These are phyloP conservation scores for Haliclona indistincta DNA, from an alignment of 37 sponge, comb jelly and placozoan genomes.

Conservation along the genomic window DNA sequence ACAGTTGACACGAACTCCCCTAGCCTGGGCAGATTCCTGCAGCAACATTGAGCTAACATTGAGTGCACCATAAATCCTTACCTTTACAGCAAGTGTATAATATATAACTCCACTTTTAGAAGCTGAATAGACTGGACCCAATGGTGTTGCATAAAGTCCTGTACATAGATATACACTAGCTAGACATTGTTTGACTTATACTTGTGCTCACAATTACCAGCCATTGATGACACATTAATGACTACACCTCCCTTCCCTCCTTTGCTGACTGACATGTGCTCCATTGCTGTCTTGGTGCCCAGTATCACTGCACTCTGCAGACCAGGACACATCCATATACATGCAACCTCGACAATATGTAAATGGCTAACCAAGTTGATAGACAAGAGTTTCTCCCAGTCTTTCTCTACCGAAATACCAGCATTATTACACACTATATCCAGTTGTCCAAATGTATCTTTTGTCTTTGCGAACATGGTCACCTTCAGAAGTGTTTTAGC, in stretches of 20 bases:
- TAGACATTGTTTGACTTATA: neutral
- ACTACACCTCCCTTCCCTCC: conserved; percentile 58
- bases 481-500: too few species aligned
- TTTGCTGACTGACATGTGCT: conserved; percentile 82
- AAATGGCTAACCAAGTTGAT: conserved; percentile 33
- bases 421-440: conserved; percentile 58
- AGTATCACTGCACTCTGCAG: conserved; percentile 57
- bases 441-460: conserved; percentile 23
- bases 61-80: too few species aligned
- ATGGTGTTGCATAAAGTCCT: conserved; percentile 51
- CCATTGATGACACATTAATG: conserved; percentile 78
- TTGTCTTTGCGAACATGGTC: conserved; percentile 6
- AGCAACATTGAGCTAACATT: too few species aligned
- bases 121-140: conserved; percentile 62
- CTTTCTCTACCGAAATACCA: conserved; percentile 22
- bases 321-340: neutral
- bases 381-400: conserved; percentile 31
- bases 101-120: conserved; percentile 67
- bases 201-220: too few species aligned
- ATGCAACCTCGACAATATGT: neutral
- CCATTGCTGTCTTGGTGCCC: conserved; percentile 58
- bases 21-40: neutral
- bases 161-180: neutral
- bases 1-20: conserved; percentile 35
- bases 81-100: conserved; percentile 48